phyloP scores from a whole-genome alignment of 2,888 invertebrate species.

The Aphodius granarius region DNA sequence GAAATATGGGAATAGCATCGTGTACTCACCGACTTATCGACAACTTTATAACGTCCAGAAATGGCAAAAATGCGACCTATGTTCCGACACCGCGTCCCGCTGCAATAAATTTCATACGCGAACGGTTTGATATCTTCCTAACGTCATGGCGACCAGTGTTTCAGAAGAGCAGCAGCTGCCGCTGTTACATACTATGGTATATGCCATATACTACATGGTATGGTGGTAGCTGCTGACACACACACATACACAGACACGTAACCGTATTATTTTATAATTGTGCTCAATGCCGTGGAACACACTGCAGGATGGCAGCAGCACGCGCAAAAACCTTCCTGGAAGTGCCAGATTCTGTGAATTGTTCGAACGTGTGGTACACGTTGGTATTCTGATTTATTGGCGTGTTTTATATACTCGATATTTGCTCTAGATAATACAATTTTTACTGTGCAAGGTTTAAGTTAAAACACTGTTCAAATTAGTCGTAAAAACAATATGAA shows the following conservation, averaged over 20 bases:
- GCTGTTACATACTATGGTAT: not conserved
- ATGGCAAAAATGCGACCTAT: not conserved
- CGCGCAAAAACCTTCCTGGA: not conserved
- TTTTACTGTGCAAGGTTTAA: too few species aligned
- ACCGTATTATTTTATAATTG: slow-evolving; percentile 14
- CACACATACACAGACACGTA: not conserved
- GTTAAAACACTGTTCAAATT: too few species aligned
- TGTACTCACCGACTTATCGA: not conserved
- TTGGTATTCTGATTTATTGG: not conserved
- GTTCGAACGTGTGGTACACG: not conserved
- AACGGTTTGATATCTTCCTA: not conserved
- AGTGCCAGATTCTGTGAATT: not conserved
- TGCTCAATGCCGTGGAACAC: slow-evolving; percentile 9
- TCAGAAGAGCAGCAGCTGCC: not conserved
- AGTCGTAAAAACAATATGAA: too few species aligned
- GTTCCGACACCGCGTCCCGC: not conserved
- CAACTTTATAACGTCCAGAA: not conserved
- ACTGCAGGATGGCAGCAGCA: not conserved
- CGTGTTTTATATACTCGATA: too few species aligned
- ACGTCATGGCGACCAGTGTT: not conserved
- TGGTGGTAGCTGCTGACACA: not conserved
- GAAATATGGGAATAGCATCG: not conserved
- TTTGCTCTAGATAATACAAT: too few species aligned
- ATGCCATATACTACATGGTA: too few species aligned
- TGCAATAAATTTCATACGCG: not conserved